phyloP scores from a whole-genome alignment of 1,140 invertebrate species.

The Neodiprion lecontei region DNA sequence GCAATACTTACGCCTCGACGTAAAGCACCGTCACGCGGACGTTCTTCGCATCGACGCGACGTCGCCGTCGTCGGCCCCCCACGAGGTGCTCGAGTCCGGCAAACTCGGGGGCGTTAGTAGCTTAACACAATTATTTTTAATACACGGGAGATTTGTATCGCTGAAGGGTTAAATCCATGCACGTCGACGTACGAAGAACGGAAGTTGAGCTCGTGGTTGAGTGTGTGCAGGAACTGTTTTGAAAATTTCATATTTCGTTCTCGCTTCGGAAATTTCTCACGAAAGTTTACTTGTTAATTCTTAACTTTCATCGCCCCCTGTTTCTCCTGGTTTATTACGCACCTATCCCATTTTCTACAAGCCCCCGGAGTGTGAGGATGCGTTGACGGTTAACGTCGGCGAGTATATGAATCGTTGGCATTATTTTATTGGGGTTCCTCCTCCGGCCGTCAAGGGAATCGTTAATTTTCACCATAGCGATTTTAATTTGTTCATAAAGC shows the following conservation, averaged over 20 bases:
- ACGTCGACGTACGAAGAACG: too few species aligned
- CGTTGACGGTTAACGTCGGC: too few species aligned
- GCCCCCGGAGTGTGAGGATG: too few species aligned
- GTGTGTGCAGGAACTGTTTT: too few species aligned
- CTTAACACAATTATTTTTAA: constrained; percentile 8
- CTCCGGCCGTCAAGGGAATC: constrained; percentile 3
- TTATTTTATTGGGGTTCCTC: constrained; percentile 1
- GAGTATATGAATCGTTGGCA: too few species aligned
- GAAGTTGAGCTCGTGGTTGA: too few species aligned
- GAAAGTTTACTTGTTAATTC: too few species aligned
- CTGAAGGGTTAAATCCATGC: background rate
- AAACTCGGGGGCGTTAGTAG: background rate
- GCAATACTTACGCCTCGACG: background rate
- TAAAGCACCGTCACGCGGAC: background rate
- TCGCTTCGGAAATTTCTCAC: too few species aligned
- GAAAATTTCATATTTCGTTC: too few species aligned
- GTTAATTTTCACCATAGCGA: constrained; percentile 7
- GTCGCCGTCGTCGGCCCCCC: background rate
- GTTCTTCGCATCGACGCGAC: background rate
- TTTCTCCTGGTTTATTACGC: too few species aligned
- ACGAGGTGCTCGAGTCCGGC: background rate
- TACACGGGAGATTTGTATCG: constrained; percentile 7
- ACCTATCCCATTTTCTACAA: too few species aligned
- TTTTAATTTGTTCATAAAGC: background rate
- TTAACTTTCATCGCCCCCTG: too few species aligned